Evolutionary conservation across 1,140 invertebrate genomes (phyloP), one percentile per base, ranked within the genome.

Genomic region (Diabrotica undecimpunctata): DNA sequence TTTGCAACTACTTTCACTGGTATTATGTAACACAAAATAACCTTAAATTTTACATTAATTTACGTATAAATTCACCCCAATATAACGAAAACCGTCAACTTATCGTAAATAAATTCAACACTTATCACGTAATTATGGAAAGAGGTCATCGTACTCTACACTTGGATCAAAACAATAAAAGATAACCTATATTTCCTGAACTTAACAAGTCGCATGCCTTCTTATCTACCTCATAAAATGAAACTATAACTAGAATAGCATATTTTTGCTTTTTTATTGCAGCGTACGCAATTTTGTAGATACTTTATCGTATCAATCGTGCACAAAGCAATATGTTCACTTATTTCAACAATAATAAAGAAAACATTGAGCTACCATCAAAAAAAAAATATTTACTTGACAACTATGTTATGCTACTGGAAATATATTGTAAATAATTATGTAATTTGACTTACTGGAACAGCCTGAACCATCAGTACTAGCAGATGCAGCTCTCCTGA

Each of bases 401-500:
- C 25, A 25, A 25, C 25, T 25, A 25, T 1, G 25, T 25, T 25
- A 25, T 4, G 25, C 25, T 25, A 25, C 25, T 25, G 4, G 25
- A 6, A 46, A n/a, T 46, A 10, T 46, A 5, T 46, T 46, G 14
- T 55, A 10, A 12, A 57, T 57, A 57, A 6, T 5, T 46, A 60
- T 7, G 11, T 50, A 25, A 25, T 9, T 37, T 10, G 7, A 65
- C 66, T 68, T 59, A 70, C 69, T 62, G 37, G 66, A 62, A 61
- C 64, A 54, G 54, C 62, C 64, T 61, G 61, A 13, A 62, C 65
- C 66, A 69, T 72, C 62, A 54, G 37, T n/a, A 66, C 64, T 61
- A 41, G 66, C 63, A 67, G 65, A 66, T 11, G 75, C 72, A 62
- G 72, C 74, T 58, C 71, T 75, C 61, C 74, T 77, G 59, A 78